A percentile compares a stretch with the other conserved stretches of the same genome.
phyloP scores from a whole-genome alignment of 2,113 vertebrate genomes.

The Cyphomyrus discorhynchus region DNA sequence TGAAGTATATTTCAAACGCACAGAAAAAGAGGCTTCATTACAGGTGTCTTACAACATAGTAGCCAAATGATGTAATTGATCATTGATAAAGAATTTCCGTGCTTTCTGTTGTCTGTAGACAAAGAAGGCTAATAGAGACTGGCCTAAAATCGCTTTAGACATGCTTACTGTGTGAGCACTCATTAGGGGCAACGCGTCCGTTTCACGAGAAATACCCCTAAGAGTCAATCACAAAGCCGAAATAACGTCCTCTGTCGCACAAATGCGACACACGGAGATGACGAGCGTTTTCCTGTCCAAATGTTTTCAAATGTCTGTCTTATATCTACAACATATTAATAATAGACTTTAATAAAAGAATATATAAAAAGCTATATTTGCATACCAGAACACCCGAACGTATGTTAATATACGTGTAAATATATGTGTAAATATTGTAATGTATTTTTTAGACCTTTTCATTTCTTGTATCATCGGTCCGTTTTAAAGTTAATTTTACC shows the following conservation, averaged over 20 bases:
- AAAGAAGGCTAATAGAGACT: conserved; percentile 11
- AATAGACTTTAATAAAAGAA: neutral
- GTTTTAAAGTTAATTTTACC: neutral
- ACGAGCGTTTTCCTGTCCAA: neutral
- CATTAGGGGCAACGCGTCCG: conserved; percentile 86
- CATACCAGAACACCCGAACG: neutral
- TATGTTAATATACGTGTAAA: neutral
- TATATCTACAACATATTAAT: neutral
- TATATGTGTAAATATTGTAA: neutral
- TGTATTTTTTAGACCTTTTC: neutral
- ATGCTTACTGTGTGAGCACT: conserved; percentile 95
- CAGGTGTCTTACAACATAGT: neutral
- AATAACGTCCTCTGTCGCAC: conserved; percentile 75
- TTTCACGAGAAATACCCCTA: conserved; percentile 91
- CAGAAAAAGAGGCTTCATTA: neutral
- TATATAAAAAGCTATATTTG: neutral
- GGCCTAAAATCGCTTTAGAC: conserved; percentile 70
- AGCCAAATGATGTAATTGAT: conserved; percentile 16
- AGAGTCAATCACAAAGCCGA: conserved; percentile 84
- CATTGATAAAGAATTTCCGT: conserved; percentile 4
- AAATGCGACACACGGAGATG: conserved; percentile 41
- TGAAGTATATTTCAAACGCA: neutral
- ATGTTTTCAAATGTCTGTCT: neutral
- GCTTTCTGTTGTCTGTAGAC: neutral
- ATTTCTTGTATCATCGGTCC: neutral